A percentile compares a stretch with the other conserved stretches of the same genome.
Conservation (phyloP, 2,113 vertebrate genomes). For the Acanthisitta chloris region DNA sequence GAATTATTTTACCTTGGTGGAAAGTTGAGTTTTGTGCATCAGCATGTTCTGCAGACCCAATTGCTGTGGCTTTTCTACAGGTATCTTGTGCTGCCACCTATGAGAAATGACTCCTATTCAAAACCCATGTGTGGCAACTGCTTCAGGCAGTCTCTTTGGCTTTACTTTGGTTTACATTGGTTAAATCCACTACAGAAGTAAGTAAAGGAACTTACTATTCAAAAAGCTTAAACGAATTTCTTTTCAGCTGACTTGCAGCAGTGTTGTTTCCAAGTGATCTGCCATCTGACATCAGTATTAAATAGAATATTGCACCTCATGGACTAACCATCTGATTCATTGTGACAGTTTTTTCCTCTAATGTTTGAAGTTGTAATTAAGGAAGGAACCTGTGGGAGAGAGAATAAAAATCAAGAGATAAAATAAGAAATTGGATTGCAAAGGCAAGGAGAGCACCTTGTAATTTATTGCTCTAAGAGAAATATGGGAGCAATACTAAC, state of each 20-base stretch:
- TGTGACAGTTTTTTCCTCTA: neutral
- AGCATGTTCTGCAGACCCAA: neutral
- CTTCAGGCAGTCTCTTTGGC: neutral
- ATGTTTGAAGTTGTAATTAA: conserved; percentile 30
- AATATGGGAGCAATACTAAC: neutral
- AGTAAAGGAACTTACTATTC: neutral
- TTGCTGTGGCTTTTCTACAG: neutral
- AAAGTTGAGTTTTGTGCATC: neutral
- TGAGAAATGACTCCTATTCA: neutral
- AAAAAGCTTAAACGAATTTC: neutral
- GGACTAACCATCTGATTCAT: conserved; percentile 22
- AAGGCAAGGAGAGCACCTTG: neutral
- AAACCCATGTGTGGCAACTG: neutral
- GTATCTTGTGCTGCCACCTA: neutral
- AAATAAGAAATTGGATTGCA: conserved; percentile 22
- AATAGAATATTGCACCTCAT: neutral
- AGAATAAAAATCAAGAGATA: conserved; percentile 31
- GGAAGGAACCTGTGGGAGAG: conserved; percentile 7
- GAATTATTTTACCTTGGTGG: neutral
- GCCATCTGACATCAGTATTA: neutral
- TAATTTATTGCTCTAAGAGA: conserved; percentile 1
- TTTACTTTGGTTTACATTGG: neutral
- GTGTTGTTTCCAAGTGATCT: neutral
- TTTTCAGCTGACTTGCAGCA: neutral
- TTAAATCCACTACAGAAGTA: neutral